phyloP scores from a whole-genome alignment of 2,797 vertebrate species.

The Sebastes jordani region DNA sequence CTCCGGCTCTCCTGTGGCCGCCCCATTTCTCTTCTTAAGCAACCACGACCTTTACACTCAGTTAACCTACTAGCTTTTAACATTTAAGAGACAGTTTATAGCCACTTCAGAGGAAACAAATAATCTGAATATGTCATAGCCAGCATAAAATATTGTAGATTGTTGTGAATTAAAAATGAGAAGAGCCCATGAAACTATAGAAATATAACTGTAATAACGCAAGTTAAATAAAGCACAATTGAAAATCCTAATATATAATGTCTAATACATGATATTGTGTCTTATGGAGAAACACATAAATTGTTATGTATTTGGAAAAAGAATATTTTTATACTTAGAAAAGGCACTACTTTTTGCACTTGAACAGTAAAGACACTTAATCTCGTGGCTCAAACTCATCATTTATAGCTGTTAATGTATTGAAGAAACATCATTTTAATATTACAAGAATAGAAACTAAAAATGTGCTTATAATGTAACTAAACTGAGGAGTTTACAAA shows the following conservation, averaged over 20 bases:
- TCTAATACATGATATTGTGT: neutral
- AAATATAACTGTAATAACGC: neutral
- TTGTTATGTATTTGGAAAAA: too few species aligned
- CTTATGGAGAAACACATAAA: neutral
- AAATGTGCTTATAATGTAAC: neutral
- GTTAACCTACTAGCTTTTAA: slow-evolving; percentile 45
- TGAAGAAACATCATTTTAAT: too few species aligned
- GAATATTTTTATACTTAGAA: too few species aligned
- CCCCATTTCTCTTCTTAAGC: slow-evolving; percentile 67
- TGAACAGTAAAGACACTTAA: too few species aligned
- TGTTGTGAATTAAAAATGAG: neutral
- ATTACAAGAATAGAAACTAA: neutral
- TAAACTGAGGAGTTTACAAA: neutral
- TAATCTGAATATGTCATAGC: neutral
- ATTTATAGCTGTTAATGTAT: too few species aligned
- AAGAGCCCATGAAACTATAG: neutral
- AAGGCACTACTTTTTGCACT: too few species aligned
- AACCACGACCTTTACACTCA: slow-evolving; percentile 52
- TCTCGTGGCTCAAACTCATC: too few species aligned
- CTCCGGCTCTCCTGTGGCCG: slow-evolving; percentile 72
- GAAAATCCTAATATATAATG: neutral
- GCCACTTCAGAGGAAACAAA: neutral
- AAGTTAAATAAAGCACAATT: too few species aligned
- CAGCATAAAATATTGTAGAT: neutral
- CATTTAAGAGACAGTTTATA: slow-evolving; percentile 11